Conservation (phyloP, 2,888 invertebrate genomes). For the Standfussiana lucernea region DNA sequence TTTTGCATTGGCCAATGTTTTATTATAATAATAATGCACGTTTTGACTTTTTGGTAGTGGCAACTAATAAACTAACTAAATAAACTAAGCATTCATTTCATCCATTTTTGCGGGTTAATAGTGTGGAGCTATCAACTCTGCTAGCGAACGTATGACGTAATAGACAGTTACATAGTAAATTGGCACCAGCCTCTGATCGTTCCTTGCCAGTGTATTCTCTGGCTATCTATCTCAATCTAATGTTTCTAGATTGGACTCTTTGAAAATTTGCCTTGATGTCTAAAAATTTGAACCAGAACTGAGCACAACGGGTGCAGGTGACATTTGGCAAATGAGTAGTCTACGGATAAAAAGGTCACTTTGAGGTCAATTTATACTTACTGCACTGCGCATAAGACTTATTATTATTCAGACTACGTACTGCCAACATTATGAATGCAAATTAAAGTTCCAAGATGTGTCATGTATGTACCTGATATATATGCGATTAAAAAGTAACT, state of each 20-base stretch:
- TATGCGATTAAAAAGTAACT: neutral
- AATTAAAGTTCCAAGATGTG: neutral
- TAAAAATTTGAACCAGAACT: no score
- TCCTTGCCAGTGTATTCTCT: constrained; percentile 46
- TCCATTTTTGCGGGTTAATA: neutral
- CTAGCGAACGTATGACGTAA: constrained; percentile 12
- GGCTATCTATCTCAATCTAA: neutral
- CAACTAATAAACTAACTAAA: neutral
- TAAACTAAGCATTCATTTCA: neutral
- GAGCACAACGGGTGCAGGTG: neutral
- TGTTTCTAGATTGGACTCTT: neutral
- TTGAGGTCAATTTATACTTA: neutral
- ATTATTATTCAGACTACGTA: neutral
- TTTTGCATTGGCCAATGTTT: neutral
- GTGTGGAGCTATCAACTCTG: no score
- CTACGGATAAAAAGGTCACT: neutral
- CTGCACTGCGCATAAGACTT: neutral
- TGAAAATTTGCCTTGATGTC: neutral
- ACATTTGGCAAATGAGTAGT: neutral
- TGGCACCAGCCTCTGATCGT: constrained; percentile 36
- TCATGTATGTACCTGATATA: neutral
- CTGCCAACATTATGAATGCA: neutral
- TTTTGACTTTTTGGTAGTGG: neutral
- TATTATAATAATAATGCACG: neutral
- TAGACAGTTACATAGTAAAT: constrained; percentile 31